Evolutionary conservation across 2,797 vertebrate genomes (phyloP).

Genomic region (Chrosomus eos): DNA sequence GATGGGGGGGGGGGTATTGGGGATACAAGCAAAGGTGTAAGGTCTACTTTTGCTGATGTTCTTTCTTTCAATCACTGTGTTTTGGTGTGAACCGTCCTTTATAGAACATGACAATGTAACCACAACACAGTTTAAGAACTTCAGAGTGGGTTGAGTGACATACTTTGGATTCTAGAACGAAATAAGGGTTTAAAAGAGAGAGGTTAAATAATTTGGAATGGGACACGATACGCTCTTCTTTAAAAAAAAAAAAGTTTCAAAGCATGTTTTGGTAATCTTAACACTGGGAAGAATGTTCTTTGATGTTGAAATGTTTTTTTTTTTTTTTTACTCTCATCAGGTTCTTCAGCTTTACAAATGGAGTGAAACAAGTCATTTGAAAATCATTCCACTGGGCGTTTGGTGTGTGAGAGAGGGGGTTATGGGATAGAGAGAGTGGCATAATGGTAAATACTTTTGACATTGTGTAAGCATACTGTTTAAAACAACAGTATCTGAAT

Average conservation of each 20-base stretch:
- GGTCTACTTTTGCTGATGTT: slow-evolving; percentile 46
- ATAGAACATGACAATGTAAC: background rate
- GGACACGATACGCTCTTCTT: background rate
- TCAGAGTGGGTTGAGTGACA: background rate
- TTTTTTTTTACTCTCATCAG: slow-evolving; percentile 3
- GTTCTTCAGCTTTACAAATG: slow-evolving; percentile 13
- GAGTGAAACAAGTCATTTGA: background rate
- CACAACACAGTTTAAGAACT: background rate
- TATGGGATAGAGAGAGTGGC: background rate
- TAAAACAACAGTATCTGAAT: background rate
- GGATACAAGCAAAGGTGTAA: background rate
- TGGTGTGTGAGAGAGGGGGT: background rate
- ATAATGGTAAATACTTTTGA: background rate
- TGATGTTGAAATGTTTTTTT: slow-evolving; percentile 4
- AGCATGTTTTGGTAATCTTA: slow-evolving; percentile 16
- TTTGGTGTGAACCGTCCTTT: background rate
- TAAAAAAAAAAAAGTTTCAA: slow-evolving; percentile 7
- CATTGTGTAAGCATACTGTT: background rate
- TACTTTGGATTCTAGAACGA: background rate
- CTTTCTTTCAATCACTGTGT: slow-evolving; percentile 1
- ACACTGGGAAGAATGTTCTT: background rate
- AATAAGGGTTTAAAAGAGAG: background rate
- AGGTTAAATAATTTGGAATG: background rate
- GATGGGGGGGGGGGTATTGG: background rate
- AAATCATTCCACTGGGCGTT: background rate